Conservation (phyloP, 2,888 invertebrate species). For the Alcis repandata region DNA sequence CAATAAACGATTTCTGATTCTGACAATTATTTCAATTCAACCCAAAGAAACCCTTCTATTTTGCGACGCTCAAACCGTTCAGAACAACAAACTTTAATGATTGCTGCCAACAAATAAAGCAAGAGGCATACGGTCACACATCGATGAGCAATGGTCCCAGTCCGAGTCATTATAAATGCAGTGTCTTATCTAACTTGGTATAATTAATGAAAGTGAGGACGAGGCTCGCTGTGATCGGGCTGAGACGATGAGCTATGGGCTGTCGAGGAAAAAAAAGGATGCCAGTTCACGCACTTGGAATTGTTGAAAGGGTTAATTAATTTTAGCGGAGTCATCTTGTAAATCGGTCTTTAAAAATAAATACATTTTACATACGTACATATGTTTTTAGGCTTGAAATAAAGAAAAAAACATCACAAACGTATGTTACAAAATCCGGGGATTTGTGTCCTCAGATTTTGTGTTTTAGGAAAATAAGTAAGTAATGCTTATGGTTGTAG, state of each 20-base stretch:
- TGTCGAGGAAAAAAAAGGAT: slow-evolving; percentile 36
- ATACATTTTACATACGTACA: too few species aligned
- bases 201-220: slow-evolving; percentile 84
- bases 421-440: too few species aligned
- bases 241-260: slow-evolving; percentile 46
- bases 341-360: too few species aligned
- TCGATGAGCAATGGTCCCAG: slow-evolving; percentile 79
- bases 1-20: too few species aligned
- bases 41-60: too few species aligned
- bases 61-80: slow-evolving; percentile 23
- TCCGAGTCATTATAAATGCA: slow-evolving; percentile 81
- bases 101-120: slow-evolving; percentile 67
- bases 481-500: too few species aligned
- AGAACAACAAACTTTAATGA: slow-evolving; percentile 68
- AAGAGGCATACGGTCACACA: slow-evolving; percentile 65
- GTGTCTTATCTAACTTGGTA: slow-evolving; percentile 85
- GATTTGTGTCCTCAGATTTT: too few species aligned
- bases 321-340: slow-evolving; percentile 12
- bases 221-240: slow-evolving; percentile 75
- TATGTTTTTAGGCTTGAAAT: too few species aligned
- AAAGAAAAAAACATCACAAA: too few species aligned
- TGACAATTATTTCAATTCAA: too few species aligned
- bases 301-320: slow-evolving; percentile 29
- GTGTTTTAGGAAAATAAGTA: too few species aligned
- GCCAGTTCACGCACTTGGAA: slow-evolving; percentile 27